Evolutionary conservation across 2,888 invertebrate species (phyloP).

Genomic region (Helleia helle): DNA sequence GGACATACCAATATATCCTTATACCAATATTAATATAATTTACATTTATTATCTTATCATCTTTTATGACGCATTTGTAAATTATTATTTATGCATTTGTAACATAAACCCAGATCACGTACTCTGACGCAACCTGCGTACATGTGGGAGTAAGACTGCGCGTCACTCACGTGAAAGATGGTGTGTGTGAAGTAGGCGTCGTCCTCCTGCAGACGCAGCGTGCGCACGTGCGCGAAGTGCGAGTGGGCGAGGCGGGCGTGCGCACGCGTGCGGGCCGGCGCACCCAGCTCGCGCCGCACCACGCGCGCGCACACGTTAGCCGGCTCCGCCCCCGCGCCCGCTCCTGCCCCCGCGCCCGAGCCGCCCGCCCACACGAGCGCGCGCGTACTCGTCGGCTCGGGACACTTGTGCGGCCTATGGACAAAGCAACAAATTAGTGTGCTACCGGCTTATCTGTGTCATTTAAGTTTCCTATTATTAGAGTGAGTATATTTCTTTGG

Average conservation of each 20-base stretch:
- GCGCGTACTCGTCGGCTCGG: slow-evolving; percentile 72
- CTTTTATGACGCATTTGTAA: too few relatives aligned
- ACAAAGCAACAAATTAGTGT: too few relatives aligned
- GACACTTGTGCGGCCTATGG: slow-evolving; percentile 96
- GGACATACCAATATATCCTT: too few relatives aligned
- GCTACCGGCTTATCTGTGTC: too few relatives aligned
- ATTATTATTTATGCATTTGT: too few relatives aligned
- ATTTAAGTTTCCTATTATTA: too few relatives aligned
- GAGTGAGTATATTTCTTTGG: too few relatives aligned
- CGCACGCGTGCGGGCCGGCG: slow-evolving; percentile 42
- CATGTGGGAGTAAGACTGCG: neutral
- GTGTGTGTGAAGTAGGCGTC: slow-evolving; percentile 80
- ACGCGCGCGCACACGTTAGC: slow-evolving; percentile 91
- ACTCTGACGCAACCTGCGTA: too few relatives aligned
- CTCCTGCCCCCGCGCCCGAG: slow-evolving; percentile 71
- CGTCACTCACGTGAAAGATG: slow-evolving; percentile 76
- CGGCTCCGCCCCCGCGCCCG: slow-evolving; percentile 79
- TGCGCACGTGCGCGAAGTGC: slow-evolving; percentile 61
- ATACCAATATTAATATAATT: too few relatives aligned
- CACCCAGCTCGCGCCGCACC: slow-evolving; percentile 79
- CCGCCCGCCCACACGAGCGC: slow-evolving; percentile 43
- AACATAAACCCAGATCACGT: too few relatives aligned
- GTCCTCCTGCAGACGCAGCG: slow-evolving; percentile 65
- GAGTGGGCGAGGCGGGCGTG: slow-evolving; percentile 47
- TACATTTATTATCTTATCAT: too few relatives aligned